Evolutionary conservation across 2,888 invertebrate genomes (phyloP).

Genomic region (Campopleginae sp.): DNA sequence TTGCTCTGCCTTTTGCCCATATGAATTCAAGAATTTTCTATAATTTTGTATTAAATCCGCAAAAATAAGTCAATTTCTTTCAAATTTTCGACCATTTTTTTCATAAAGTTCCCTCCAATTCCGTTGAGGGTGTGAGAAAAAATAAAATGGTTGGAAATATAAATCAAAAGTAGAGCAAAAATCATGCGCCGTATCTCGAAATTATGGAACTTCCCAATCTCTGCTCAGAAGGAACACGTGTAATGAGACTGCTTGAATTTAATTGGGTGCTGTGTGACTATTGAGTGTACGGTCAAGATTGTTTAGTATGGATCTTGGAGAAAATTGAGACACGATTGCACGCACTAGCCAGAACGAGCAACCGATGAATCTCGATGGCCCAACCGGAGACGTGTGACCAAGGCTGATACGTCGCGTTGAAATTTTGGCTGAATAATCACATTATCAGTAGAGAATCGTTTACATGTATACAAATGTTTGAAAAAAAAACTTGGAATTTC

Average conservation of each 20-base stretch:
- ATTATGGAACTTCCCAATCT: neutral
- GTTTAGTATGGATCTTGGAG: slow-evolving; percentile 45
- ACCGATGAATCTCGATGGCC: slow-evolving; percentile 59
- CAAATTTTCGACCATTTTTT: neutral
- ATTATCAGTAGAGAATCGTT: neutral
- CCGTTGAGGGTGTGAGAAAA: neutral
- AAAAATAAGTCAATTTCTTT: neutral
- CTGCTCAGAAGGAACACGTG: neutral
- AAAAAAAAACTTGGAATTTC: neutral
- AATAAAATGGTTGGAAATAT: neutral
- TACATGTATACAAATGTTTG: neutral
- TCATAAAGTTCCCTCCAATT: too few species aligned
- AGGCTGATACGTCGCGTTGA: slow-evolving; percentile 30
- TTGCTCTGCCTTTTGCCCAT: neutral
- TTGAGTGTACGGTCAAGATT: neutral
- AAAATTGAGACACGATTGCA: slow-evolving; percentile 56
- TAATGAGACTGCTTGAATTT: slow-evolving; percentile 40
- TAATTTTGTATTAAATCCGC: neutral
- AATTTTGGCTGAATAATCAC: neutral
- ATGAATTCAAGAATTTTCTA: too few species aligned
- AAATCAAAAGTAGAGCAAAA: too few species aligned
- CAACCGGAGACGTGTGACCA: slow-evolving; percentile 36
- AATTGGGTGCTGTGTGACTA: slow-evolving; percentile 14
- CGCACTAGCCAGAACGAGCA: slow-evolving; percentile 8
- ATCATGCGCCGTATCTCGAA: neutral